A percentile compares a stretch with the other conserved stretches of the same genome.
These are phyloP conservation scores for Drosophila guanche DNA, from an alignment of 1,140 invertebrate species.

Conservation along the genomic window DNA sequence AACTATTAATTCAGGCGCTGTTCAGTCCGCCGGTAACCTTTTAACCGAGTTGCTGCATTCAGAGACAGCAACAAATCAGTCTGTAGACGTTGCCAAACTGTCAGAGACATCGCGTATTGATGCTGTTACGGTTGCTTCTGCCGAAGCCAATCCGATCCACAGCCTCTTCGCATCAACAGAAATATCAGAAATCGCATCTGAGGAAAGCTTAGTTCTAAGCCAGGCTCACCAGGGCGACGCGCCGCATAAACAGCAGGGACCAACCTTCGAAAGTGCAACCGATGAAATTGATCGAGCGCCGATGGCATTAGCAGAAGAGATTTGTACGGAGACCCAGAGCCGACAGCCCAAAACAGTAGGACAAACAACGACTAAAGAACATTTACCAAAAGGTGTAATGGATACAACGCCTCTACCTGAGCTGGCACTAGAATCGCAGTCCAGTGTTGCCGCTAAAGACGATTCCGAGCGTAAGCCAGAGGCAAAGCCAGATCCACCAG, in stretches of 20 bases:
- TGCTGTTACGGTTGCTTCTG: neutral
- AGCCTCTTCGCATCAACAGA: neutral
- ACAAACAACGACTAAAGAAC: neutral
- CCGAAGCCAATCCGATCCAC: too few species aligned
- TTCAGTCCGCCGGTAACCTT: neutral
- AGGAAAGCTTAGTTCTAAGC: neutral
- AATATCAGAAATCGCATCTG: neutral
- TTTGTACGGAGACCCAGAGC: constrained; percentile 8
- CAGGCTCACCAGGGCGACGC: neutral
- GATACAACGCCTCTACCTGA: neutral
- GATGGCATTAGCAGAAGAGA: constrained; percentile 11
- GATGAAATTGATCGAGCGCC: constrained; percentile 54
- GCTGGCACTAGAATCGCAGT: neutral
- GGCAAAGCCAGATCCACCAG: neutral
- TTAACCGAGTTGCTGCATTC: neutral
- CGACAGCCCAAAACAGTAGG: neutral
- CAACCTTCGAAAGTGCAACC: constrained; percentile 15
- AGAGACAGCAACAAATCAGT: neutral
- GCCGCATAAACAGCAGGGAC: neutral
- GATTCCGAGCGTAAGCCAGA: neutral
- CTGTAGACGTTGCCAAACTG: neutral
- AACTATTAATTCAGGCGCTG: neutral
- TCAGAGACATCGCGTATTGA: neutral
- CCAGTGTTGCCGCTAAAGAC: neutral
- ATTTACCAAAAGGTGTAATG: neutral